Percentiles rank a stretch among this genome's conserved stretches.
Conservation (phyloP, 2,797 vertebrate genomes). For the Platyrinchus mystaceus region DNA sequence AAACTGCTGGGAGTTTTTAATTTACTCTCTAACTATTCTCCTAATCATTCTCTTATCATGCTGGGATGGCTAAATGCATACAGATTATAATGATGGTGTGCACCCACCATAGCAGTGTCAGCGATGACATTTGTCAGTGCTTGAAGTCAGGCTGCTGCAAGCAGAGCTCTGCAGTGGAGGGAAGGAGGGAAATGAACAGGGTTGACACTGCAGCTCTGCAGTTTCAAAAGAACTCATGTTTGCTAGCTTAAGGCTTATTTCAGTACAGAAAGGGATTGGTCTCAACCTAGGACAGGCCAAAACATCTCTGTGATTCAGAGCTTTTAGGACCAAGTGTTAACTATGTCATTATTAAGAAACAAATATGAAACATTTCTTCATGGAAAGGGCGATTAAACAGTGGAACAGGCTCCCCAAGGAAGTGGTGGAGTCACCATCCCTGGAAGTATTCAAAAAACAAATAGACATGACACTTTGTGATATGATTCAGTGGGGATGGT, state of each 20-base stretch:
- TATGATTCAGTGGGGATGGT: neutral
- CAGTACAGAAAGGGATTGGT: neutral
- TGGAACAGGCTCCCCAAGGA: neutral
- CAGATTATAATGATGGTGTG: constrained; percentile 29
- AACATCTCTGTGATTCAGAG: neutral
- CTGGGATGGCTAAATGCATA: constrained; percentile 58
- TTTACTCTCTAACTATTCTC: constrained; percentile 61
- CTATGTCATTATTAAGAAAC: neutral
- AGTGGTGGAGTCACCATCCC: neutral
- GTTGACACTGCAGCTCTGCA: neutral
- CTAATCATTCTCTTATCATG: constrained; percentile 57
- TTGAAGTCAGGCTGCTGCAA: neutral
- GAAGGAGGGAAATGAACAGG: neutral
- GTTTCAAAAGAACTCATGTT: neutral
- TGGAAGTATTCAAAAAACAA: neutral
- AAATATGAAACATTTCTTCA: neutral
- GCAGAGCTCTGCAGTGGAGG: neutral
- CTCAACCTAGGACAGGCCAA: neutral
- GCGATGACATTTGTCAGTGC: constrained; percentile 26
- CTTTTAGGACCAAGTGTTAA: neutral
- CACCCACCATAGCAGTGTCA: constrained; percentile 33
- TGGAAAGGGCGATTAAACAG: neutral
- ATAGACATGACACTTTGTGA: neutral
- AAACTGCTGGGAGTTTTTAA: constrained; percentile 68
- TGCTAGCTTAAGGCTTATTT: neutral